These are phyloP conservation scores for Hyaena hyaena DNA, from an alignment of 2,113 vertebrate species.

Conservation along the genomic window DNA sequence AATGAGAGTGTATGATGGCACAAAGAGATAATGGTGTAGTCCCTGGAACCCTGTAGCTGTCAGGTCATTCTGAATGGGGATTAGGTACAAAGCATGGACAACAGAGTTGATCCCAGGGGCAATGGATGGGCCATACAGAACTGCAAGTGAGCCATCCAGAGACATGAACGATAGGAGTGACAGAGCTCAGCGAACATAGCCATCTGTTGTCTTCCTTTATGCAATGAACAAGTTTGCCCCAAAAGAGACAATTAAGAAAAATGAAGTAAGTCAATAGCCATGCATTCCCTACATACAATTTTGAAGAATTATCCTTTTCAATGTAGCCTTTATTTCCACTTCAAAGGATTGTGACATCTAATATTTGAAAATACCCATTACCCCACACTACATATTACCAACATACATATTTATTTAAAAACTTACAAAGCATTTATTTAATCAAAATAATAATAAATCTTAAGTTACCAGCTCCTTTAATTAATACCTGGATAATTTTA, in stretches of 20 bases:
- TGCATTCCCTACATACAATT: not conserved
- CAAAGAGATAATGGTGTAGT: not conserved
- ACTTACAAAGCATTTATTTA: not conserved
- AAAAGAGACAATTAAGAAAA: not conserved
- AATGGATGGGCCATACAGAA: accelerated
- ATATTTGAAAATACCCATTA: not conserved
- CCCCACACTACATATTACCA: not conserved
- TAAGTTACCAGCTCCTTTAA: not conserved
- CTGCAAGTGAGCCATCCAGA: accelerated
- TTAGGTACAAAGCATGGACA: not conserved
- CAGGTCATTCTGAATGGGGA: not conserved
- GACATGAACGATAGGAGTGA: not conserved
- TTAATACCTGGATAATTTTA: conserved; percentile 21
- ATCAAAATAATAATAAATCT: not conserved
- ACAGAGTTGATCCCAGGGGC: not conserved
- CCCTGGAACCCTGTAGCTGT: not conserved
- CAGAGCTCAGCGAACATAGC: not conserved
- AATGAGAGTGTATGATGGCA: not conserved
- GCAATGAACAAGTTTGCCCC: not conserved
- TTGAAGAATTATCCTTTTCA: not conserved
- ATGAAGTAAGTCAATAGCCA: not conserved
- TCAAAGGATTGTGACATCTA: not conserved
- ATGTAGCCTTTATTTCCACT: not conserved
- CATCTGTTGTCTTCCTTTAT: not conserved
- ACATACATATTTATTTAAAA: not conserved